Evolutionary conservation across 1,140 invertebrate genomes (phyloP).

Genomic region (Diploscapter pachys): DNA sequence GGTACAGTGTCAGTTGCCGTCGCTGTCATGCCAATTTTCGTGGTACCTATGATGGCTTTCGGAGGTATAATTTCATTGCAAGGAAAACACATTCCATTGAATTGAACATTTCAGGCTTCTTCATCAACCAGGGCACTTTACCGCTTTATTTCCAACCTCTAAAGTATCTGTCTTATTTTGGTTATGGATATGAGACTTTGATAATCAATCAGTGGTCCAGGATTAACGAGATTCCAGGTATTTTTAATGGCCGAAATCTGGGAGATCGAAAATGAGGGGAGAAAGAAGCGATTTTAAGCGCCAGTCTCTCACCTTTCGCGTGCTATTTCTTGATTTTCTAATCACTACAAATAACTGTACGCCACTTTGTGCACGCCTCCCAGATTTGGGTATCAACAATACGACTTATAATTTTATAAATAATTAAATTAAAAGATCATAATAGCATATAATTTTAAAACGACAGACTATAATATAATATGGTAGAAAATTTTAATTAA

Average conservation of each 20-base stretch:
- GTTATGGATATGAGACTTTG: conserved; percentile 85
- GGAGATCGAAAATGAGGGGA: too few species aligned
- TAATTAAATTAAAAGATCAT: too few species aligned
- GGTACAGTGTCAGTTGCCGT: conserved; percentile 77
- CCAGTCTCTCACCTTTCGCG: too few species aligned
- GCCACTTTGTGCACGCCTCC: too few species aligned
- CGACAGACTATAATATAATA: too few species aligned
- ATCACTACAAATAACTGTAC: too few species aligned
- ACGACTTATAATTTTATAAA: too few species aligned
- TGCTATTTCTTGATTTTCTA: too few species aligned
- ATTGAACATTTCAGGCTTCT: conserved; percentile 70
- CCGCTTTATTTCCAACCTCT: conserved; percentile 84
- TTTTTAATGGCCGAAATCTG: not conserved
- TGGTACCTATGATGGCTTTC: conserved; percentile 87
- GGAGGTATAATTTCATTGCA: conserved; percentile 62
- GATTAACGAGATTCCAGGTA: conserved; percentile 58
- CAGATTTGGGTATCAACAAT: too few species aligned
- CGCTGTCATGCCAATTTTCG: conserved; percentile 80
- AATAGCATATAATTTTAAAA: too few species aligned
- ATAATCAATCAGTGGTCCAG: conserved; percentile 86
- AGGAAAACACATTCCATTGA: not conserved
- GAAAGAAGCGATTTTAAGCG: too few species aligned
- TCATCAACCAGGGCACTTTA: conserved; percentile 80
- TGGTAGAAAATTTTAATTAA: too few species aligned
- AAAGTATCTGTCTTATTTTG: conserved; percentile 89